Base-by-base conservation (phyloP, 2,113 vertebrate species). In the Hydropotes inermis region DNA sequence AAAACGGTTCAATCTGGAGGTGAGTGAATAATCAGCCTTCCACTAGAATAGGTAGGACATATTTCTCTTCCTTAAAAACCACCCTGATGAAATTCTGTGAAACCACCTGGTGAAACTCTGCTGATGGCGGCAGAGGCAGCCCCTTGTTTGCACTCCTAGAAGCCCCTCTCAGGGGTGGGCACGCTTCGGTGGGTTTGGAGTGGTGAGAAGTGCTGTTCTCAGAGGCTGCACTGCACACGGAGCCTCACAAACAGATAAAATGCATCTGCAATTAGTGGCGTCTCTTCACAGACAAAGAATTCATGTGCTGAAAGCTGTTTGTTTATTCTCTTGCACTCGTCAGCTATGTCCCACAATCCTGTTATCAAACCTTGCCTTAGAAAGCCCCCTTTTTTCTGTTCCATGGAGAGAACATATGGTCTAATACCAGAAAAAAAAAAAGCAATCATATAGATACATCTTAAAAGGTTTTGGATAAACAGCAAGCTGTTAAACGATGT, bases 211-310 rank as follows among this genome's bases (percentile, higher is more conserved):
- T 39, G 85, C 81, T 92, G 91, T 78, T 87, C 81, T 95, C 70
- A 19, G 67, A 94, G 47, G 55, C 70, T 90, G 85, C 88, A 52
- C 94, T 86, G 55, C 97, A 93, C 83, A 21, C 0, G 5, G 81
- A 87, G 87, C 92, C 96, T 47, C 30, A 82, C 57, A 92, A 91
- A 84, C 61, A 95, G 79, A 96, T 33, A 57, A 83, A 97, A 90
- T 0, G 39, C 7, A 0, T 39, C 91, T 87, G 57, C 64, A 90
- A 92, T 95, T 79, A 88, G 85, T 45, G 43, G 28, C 60, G 50
- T 96, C 92, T 89, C 50, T 89, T 95, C 79, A 61, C 30, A 33
- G 0, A 25, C 85, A 83, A 91, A 94, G 89, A 96, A 76, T 96
- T 54, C 55, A 61, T 30, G 6, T 43, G 82, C 81, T 17, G 16